These are phyloP conservation scores for Heteropelma amictum DNA, from an alignment of 2,888 invertebrate genomes.

Conservation along the genomic window DNA sequence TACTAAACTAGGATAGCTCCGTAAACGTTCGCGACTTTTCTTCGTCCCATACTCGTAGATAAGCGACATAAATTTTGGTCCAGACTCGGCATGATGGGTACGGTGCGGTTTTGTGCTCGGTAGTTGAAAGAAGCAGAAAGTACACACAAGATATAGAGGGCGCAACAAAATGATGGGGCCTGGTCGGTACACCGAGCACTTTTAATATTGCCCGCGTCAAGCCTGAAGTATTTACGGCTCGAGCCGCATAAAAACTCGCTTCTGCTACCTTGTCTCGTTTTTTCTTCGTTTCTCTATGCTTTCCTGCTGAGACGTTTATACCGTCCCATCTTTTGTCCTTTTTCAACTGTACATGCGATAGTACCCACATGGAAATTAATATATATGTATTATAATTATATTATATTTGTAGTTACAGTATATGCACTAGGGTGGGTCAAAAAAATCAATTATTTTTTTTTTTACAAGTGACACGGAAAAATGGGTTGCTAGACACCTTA, in stretches of 20 bases:
- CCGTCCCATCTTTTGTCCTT: neutral
- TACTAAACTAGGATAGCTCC: conserved; percentile 15
- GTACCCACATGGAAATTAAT: no score
- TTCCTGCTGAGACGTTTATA: conserved; percentile 32
- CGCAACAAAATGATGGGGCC: conserved; percentile 67
- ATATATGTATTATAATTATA: no score
- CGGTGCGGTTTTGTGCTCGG: neutral
- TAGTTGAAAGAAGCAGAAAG: conserved; percentile 17
- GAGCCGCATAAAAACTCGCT: conserved; percentile 61
- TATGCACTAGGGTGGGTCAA: no score
- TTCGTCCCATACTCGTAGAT: conserved; percentile 58
- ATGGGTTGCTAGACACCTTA: no score
- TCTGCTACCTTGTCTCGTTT: conserved; percentile 27
- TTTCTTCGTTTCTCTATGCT: conserved; percentile 56
- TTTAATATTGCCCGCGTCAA: conserved; percentile 74
- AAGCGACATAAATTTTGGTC: conserved; percentile 72
- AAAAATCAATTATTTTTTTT: no score
- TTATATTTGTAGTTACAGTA: no score
- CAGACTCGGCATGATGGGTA: conserved; percentile 41
- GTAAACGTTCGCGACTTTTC: conserved; percentile 59
- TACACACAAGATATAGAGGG: conserved; percentile 26
- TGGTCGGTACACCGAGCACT: conserved; percentile 68
- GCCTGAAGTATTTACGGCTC: conserved; percentile 74
- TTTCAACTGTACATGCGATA: neutral
- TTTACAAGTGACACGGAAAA: no score